Base-by-base conservation (phyloP, 1,140 invertebrate species). In the Eurosta solidaginis region DNA sequence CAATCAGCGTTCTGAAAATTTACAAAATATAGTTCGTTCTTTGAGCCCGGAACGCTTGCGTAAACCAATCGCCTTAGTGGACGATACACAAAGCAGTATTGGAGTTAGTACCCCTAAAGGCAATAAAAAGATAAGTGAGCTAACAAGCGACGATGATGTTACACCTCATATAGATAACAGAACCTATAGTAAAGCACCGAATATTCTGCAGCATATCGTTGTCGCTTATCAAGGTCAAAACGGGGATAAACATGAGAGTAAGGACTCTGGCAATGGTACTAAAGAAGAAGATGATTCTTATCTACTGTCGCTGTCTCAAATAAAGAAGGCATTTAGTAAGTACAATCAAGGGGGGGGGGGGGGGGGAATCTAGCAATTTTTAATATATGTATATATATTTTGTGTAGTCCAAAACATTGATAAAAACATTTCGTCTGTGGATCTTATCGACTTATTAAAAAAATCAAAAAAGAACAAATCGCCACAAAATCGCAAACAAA, bases 161-260 rank as follows among this genome's bases (percentile, higher is more conserved):
- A 87, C 85, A 0, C 85, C 84, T 27, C 81, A 81, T 47, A 52
- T 82, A 0, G 85, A 87, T 14, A 87, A 84, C 45, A 87, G 82
- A 77, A 85, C 85, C 0, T 86, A 87, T 47, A 87, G 85, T 9
- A 81, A 81, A 78, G 17, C 76, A 7, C 14, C 49, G 1, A 47
- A 22, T n/a, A 27, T 1, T 27, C 17, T 22, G 17, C n/a, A 74
- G 33, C 49, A 45, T 17, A 49, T 10, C 5, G 7, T 25, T 73
- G 29, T 9, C 1, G 33, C 27, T 27, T 20, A 5, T 36, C 5
- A 29, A 10, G 74, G 42, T 20, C 17, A 68, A 6, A 50, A 20
- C 9, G 22, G 29, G 17, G 40, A 45, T n/a, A 63, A 77, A 12
- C 79, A 77, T 42, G 79, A 63, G 73, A 79, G 76, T 59, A 77